Evolutionary conservation across 2,113 vertebrate genomes (phyloP), one percentile per base, ranked within the genome.

Genomic region (Mellivora capensis): DNA sequence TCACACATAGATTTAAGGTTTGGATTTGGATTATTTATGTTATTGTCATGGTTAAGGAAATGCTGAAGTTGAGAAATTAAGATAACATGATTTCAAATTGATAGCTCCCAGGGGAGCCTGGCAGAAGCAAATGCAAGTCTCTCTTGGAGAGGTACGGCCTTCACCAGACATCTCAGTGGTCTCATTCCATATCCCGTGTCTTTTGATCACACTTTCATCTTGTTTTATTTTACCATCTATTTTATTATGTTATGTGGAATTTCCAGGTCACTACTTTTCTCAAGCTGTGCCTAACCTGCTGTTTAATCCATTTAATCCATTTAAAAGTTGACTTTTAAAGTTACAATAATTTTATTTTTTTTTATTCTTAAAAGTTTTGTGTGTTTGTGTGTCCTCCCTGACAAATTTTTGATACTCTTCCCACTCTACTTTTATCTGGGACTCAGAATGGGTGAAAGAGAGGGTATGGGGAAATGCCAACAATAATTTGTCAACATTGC

Each of bases 91-190:
- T 74, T 15, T 21, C 14, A 44, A 11, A 9, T 10, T n/a, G 71
- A 61, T 27, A 6, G 39, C 3, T 52, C 27, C 7, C 1, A 13
- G 7, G 29, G n/a, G 31, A 6, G 2, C 34, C 49, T 34, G 12
- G 13, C 5, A 67, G 37, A 80, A 87, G 3, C 4, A 23, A 72
- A 42, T 0, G 3, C 2, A 64, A 6, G 1, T 42, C 34, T 81
- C 15, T 29, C n/a, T 1, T 85, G 37, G 14, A 49, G 74, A 37
- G 20, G 15, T 2, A 23, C 2, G 12, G 4, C 1, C 29, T n/a
- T 23, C 2, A 1, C 57, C 74, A 17, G n/a, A 27, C 1, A 2
- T 11, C 3, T 71, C 20, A n/a, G 31, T 1, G 5, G 44, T 10
- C 27, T 44, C 57, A 29, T 13, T 76, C 23, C 17, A 4, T 1